A percentile compares a stretch with the other conserved stretches of the same genome.
Evolutionary conservation across 2,113 vertebrate species (phyloP).

Genomic region (Stegostoma tigrinum): DNA sequence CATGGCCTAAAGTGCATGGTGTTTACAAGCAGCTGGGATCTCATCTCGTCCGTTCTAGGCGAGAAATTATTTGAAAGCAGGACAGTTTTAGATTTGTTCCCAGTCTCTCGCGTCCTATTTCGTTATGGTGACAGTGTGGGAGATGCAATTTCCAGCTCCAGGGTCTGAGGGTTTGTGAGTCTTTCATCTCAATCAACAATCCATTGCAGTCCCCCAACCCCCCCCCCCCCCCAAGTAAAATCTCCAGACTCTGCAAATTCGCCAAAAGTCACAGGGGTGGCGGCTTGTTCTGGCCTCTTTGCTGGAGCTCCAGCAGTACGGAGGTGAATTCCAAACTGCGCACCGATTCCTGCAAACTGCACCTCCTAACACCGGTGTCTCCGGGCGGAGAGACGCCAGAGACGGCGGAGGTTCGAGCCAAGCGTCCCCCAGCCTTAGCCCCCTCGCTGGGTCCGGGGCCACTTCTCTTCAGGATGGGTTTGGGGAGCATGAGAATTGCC

Average conservation of each 20-base stretch:
- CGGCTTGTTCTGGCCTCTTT: not conserved
- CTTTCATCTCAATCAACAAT: no score
- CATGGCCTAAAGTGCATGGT: not conserved
- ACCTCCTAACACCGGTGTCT: not conserved
- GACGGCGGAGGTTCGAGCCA: no score
- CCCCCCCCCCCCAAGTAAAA: not conserved
- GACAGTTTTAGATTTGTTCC: not conserved
- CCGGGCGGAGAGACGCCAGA: not conserved
- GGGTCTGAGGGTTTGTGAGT: not conserved
- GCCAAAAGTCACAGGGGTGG: not conserved
- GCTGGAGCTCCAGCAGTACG: conserved; percentile 9
- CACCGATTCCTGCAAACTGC: not conserved
- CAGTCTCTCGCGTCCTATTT: not conserved
- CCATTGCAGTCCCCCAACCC: not conserved
- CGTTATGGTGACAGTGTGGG: not conserved
- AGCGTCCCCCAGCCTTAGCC: no score
- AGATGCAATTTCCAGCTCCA: not conserved
- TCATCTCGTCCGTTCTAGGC: not conserved
- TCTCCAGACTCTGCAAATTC: not conserved
- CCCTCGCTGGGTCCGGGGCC: not conserved
- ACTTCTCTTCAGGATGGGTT: conserved; percentile 40
- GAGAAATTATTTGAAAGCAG: not conserved
- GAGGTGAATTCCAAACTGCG: conserved; percentile 28
- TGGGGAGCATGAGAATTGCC: not conserved
- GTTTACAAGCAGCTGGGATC: not conserved